These are phyloP conservation scores for Agrypnus murinus DNA, from an alignment of 2,888 invertebrate genomes.

Conservation along the genomic window DNA sequence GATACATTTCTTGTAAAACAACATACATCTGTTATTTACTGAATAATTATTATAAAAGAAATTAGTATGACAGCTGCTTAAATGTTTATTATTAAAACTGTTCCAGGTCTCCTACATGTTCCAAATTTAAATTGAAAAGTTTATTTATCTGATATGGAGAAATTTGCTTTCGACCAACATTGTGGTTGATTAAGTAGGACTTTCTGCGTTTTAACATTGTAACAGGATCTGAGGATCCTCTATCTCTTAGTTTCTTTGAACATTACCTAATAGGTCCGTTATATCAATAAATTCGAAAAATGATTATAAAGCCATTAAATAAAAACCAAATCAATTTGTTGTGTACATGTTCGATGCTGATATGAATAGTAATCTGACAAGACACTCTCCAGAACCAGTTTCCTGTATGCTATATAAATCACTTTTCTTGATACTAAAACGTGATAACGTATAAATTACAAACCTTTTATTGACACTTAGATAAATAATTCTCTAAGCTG, in stretches of 20 bases:
- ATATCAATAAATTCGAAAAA: background rate
- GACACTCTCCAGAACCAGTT: conserved; percentile 31
- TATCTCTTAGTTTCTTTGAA: too few relatives aligned
- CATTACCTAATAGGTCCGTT: background rate
- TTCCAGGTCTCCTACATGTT: too few relatives aligned
- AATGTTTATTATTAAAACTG: too few relatives aligned
- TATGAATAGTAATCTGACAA: conserved; percentile 19
- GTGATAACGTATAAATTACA: conserved; percentile 34
- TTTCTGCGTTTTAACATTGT: too few relatives aligned
- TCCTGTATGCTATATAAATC: conserved; percentile 34
- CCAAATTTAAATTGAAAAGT: too few relatives aligned
- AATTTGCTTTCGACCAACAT: too few relatives aligned
- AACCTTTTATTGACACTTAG: conserved; percentile 20
- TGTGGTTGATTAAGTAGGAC: too few relatives aligned
- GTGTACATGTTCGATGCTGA: conserved; percentile 34
- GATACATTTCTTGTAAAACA: conserved; percentile 9
- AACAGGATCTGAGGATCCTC: too few relatives aligned
- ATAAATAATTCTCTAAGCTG: conserved; percentile 18
- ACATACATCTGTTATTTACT: background rate
- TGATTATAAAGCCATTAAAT: conserved; percentile 18
- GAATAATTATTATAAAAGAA: background rate
- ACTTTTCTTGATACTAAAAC: conserved; percentile 30
- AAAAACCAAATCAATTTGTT: conserved; percentile 37
- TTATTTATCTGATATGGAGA: too few relatives aligned
- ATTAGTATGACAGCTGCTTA: background rate